Evolutionary conservation across 2,113 vertebrate species (phyloP).

Genomic region (Epinephelus cyanopodus): DNA sequence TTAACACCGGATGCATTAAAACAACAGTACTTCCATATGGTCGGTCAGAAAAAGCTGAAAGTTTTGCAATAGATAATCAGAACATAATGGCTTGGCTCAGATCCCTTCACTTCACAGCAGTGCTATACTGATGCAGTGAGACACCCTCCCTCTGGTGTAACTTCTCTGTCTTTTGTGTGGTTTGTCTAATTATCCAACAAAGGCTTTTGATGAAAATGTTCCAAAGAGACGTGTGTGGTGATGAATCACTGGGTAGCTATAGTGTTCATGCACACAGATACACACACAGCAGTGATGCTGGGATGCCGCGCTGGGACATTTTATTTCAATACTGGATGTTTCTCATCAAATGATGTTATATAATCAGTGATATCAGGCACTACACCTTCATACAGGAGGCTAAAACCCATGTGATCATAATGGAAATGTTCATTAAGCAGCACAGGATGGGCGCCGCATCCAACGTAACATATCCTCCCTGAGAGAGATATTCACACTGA

Average conservation of each 20-base stretch:
- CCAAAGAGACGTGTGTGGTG: conserved; percentile 11
- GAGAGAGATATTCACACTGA: conserved; percentile 41
- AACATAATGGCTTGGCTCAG: conserved; percentile 1
- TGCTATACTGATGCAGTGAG: conserved; percentile 16
- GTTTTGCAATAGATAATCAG: not conserved
- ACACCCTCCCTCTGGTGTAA: conserved; percentile 14
- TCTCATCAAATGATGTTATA: not conserved
- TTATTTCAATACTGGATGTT: not conserved
- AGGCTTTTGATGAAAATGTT: conserved; percentile 38
- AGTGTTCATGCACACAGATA: not conserved
- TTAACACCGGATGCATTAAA: not conserved
- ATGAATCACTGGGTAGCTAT: conserved; percentile 2
- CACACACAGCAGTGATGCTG: not conserved
- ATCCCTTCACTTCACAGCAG: conserved; percentile 5
- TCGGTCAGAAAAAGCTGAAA: not conserved
- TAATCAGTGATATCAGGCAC: not conserved
- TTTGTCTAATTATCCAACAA: conserved; percentile 46
- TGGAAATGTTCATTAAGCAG: conserved; percentile 38
- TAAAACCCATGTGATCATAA: not conserved
- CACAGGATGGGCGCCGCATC: conserved; percentile 15
- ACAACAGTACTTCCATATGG: not conserved
- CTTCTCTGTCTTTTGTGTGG: conserved; percentile 22
- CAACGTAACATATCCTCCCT: conserved; percentile 20
- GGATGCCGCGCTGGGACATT: not conserved
- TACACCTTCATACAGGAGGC: not conserved